A percentile compares a stretch with the other conserved stretches of the same genome.
Evolutionary conservation across 2,797 vertebrate species (phyloP).

Genomic region (Clarias fuscus): DNA sequence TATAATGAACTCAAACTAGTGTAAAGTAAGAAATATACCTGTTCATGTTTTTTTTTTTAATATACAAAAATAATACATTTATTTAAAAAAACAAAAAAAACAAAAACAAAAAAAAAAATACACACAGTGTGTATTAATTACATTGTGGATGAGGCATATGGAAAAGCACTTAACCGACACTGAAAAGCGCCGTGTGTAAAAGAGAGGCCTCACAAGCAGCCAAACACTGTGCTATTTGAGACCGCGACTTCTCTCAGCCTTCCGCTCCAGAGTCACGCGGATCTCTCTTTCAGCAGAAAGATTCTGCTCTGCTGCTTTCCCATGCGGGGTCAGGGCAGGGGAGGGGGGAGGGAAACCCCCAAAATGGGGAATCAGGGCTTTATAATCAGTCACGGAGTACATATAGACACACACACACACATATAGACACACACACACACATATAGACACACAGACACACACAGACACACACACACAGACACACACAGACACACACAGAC

Average conservation of each 20-base stretch:
- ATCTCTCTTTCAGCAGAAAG: slow-evolving; percentile 19
- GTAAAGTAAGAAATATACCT: background rate
- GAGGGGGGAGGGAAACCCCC: background rate
- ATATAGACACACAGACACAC: too few relatives aligned
- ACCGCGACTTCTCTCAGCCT: slow-evolving; percentile 20
- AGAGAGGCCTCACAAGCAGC: background rate
- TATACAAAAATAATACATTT: background rate
- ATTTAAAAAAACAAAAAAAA: background rate
- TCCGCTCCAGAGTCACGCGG: slow-evolving; percentile 15
- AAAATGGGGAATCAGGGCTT: slow-evolving; percentile 1
- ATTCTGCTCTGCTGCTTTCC: slow-evolving; percentile 14
- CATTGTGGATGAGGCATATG: background rate
- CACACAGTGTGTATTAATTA: background rate
- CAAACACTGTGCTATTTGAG: slow-evolving; percentile 6
- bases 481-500: too few relatives aligned
- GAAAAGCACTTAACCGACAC: background rate
- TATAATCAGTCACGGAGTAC: background rate
- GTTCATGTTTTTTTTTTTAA: background rate
- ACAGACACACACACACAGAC: too few relatives aligned
- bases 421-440: too few relatives aligned
- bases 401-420: too few relatives aligned
- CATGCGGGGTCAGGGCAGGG: slow-evolving; percentile 3
- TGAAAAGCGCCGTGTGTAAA: background rate
- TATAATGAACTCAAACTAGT: too few relatives aligned
- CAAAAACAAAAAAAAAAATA: too few relatives aligned